phyloP scores from a whole-genome alignment of 2,797 vertebrate species.

The Ctenopoma kingsleyae region DNA sequence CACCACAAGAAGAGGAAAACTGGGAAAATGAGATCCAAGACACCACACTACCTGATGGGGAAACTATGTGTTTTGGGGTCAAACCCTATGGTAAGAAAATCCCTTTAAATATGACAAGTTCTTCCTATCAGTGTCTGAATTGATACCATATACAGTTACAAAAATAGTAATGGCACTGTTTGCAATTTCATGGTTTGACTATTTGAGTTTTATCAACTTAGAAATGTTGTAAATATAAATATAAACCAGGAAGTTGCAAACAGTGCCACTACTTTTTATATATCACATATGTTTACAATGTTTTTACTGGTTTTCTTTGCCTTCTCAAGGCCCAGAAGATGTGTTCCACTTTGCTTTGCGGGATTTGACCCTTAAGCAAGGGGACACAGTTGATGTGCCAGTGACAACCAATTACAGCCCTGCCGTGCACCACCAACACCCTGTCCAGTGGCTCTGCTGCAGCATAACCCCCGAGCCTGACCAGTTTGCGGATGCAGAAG shows the following conservation, averaged over 20 bases:
- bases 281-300: background rate
- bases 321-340: conserved; percentile 76
- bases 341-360: conserved; percentile 43
- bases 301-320: conserved; percentile 7
- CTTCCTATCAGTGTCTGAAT: background rate
- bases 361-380: conserved; percentile 41
- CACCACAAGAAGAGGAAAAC: conserved; percentile 69
- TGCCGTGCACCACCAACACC: conserved; percentile 61
- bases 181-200: too few relatives aligned
- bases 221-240: too few relatives aligned
- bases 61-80: conserved; percentile 26
- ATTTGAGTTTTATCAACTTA: too few relatives aligned
- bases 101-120: background rate
- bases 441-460: conserved; percentile 56
- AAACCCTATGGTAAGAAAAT: conserved; percentile 74
- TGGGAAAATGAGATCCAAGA: conserved; percentile 81
- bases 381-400: background rate
- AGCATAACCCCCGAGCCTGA: conserved; percentile 33
- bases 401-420: conserved; percentile 66
- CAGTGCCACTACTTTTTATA: too few relatives aligned
- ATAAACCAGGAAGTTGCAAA: too few relatives aligned
- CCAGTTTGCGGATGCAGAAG: conserved; percentile 81
- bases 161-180: too few relatives aligned
- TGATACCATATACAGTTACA: background rate
- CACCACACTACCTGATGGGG: conserved; percentile 18